Evolutionary conservation across 2,113 vertebrate species (phyloP), one percentile per base, ranked within the genome.

Genomic region (Mungos mungo): DNA sequence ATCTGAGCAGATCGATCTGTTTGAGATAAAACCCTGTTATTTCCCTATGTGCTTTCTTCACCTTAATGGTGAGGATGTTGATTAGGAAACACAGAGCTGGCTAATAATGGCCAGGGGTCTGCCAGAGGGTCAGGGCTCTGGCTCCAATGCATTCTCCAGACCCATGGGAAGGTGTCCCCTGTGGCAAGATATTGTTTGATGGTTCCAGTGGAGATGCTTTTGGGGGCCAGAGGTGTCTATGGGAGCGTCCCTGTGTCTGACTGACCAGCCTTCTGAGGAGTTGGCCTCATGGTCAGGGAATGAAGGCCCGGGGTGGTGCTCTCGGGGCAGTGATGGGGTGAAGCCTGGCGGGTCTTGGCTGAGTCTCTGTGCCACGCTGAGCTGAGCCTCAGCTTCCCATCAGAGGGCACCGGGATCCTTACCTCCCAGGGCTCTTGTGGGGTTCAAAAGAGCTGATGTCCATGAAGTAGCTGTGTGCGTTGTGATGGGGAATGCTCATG

Each of bases 21-120:
- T 82, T 66, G 96, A 97, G 93, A 97, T 91, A 95, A 69, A 96
- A 88, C 52, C 89, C 85, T 19, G 88, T 77, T 92, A 66, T 74
- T 96, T 95, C 29, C 81, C 60, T 3, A 3, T 1, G 38, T 10
- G 82, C 72, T 86, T 72, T 63, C 82, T 93, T 71, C 79, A 87
- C 88, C 41, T 76, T 80, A 33, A 57, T 45, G 69, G 47, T 5
- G 38, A 84, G 71, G 45, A 65, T 3, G 57, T 94, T 38, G 77
- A 85, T 93, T 81, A 71, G 93, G 82, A 96, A 95, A 71, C 47
- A 85, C 2, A 2, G 91, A 3, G 25, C 57, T 72, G 52, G 83
- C 38, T 96, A 29, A 50, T 65, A 80, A 86, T 13, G 11, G 38
- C 77, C n/a, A 8, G 18, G 38, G 74, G 33, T 60, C 33, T 0